Percentiles rank a stretch among this genome's conserved stretches.
phyloP scores from a whole-genome alignment of 2,797 vertebrate genomes.

The Thripadectes ignobilis region DNA sequence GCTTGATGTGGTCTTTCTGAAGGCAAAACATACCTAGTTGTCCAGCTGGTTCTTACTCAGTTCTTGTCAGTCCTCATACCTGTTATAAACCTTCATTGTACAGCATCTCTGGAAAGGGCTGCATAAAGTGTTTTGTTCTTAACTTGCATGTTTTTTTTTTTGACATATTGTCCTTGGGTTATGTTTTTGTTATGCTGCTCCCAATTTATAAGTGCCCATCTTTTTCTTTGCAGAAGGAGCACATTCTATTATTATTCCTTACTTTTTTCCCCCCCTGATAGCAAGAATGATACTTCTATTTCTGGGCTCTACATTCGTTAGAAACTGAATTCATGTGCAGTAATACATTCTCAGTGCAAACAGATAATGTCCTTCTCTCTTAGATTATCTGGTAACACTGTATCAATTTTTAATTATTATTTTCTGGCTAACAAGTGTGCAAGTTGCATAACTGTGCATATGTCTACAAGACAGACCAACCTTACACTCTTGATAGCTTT shows the following conservation, averaged over 20 bases:
- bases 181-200: not conserved
- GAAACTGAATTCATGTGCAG: not conserved
- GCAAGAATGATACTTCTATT: not conserved
- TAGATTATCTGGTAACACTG: not conserved
- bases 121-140: not conserved
- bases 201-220: not conserved
- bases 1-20: not conserved
- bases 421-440: not conserved
- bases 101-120: not conserved
- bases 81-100: not conserved
- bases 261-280: not conserved
- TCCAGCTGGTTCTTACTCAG: not conserved
- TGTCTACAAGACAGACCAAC: not conserved
- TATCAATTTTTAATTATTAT: not conserved
- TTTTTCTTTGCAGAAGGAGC: not conserved
- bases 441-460: not conserved
- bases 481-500: not conserved
- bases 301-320: not conserved
- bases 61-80: not conserved
- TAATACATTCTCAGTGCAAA: not conserved
- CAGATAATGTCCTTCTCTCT: not conserved
- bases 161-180: not conserved
- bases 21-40: not conserved
- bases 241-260: not conserved
- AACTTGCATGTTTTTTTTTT: not conserved